Percentiles rank a stretch among this genome's conserved stretches.
phyloP scores from a whole-genome alignment of 2,888 invertebrate genomes.

The Ophioninae sp. region DNA sequence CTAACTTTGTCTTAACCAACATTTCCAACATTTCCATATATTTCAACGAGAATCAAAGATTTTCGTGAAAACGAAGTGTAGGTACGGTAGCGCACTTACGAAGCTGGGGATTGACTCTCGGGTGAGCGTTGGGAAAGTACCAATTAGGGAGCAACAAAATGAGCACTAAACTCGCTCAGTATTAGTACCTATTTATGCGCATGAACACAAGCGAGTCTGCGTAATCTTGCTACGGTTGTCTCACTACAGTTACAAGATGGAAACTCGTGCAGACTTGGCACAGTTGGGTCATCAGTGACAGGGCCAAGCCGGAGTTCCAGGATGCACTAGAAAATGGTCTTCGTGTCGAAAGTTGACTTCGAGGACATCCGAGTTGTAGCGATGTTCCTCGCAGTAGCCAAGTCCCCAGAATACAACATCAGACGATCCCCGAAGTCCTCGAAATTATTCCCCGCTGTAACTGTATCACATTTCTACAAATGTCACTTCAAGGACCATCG shows the following conservation, averaged over 20 bases:
- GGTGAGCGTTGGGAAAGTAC: not conserved
- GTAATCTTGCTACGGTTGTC: not conserved
- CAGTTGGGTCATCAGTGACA: slow-evolving; percentile 43
- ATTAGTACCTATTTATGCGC: not conserved
- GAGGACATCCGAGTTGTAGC: not conserved
- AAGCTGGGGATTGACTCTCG: not conserved
- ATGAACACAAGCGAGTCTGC: not conserved
- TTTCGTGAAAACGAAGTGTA: not conserved
- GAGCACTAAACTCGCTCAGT: not conserved
- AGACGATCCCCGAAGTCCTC: not conserved
- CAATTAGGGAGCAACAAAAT: not conserved
- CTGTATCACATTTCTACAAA: not conserved
- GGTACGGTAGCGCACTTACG: not conserved
- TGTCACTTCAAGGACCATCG: not conserved
- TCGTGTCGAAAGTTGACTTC: not conserved
- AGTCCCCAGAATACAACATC: not conserved
- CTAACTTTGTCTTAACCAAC: too few species aligned
- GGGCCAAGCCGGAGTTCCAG: slow-evolving; percentile 16
- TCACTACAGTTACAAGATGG: slow-evolving; percentile 21
- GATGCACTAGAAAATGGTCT: not conserved
- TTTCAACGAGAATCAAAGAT: not conserved
- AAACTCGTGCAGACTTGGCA: slow-evolving; percentile 38
- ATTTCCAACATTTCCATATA: too few species aligned
- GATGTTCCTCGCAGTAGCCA: not conserved
- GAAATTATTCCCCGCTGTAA: not conserved